phyloP scores from a whole-genome alignment of 2,113 vertebrate genomes.

The Ia io region DNA sequence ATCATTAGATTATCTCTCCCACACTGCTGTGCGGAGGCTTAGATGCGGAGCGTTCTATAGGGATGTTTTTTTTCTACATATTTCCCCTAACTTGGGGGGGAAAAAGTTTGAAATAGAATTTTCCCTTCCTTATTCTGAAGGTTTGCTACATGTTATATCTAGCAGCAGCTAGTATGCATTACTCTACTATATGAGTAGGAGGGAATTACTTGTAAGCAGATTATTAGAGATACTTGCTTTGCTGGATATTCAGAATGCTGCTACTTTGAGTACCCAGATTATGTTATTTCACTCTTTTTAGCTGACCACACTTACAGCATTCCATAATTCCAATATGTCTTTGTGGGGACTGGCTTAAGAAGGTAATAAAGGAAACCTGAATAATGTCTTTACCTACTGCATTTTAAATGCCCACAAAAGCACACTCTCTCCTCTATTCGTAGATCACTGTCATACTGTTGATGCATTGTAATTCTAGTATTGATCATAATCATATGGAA shows the following conservation, averaged over 20 bases:
- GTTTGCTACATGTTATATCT: not conserved
- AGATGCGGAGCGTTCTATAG: not conserved
- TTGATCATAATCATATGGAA: not conserved
- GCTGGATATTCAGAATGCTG: not conserved
- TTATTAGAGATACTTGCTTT: not conserved
- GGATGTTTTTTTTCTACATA: not conserved
- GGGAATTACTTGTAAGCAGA: not conserved
- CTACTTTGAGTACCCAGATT: not conserved
- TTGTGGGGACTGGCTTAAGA: not conserved
- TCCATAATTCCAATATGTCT: not conserved
- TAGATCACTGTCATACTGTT: not conserved
- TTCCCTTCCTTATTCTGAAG: not conserved
- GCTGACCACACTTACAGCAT: not conserved
- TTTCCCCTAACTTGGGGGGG: not conserved
- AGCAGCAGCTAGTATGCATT: not conserved
- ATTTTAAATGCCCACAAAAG: slow-evolving; percentile 33
- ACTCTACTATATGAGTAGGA: not conserved
- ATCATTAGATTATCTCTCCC: not conserved
- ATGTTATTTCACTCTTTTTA: not conserved
- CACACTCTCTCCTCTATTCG: not conserved
- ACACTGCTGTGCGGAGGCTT: not conserved
- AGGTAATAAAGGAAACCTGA: not conserved
- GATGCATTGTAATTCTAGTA: slow-evolving; percentile 28
- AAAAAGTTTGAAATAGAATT: not conserved
- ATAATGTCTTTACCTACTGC: not conserved